phyloP scores from a whole-genome alignment of 2,888 invertebrate species.

The Cataglyphis livida region DNA sequence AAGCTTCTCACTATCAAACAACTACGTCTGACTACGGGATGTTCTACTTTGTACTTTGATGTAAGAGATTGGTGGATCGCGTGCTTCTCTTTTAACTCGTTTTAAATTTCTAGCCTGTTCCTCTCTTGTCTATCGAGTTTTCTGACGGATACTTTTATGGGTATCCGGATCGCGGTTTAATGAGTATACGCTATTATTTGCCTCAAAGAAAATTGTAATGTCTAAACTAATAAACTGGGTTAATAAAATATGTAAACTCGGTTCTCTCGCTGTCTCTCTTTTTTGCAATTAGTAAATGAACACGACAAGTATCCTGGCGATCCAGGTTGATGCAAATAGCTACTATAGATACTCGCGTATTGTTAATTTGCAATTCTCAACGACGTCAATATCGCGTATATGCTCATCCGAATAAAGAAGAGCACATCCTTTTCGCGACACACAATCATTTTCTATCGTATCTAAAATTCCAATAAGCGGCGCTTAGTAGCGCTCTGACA shows the following conservation, averaged over 20 bases:
- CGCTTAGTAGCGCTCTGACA: constrained; percentile 39
- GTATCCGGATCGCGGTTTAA: constrained; percentile 40
- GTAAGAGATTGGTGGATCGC: constrained; percentile 50
- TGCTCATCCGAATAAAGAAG: constrained; percentile 16
- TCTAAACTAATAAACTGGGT: constrained; percentile 37
- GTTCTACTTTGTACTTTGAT: constrained; percentile 50
- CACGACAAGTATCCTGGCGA: constrained; percentile 17
- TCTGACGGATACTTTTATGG: constrained; percentile 47
- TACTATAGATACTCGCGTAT: background rate
- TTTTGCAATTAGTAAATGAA: background rate
- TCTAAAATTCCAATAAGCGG: constrained; percentile 52
- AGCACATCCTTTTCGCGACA: constrained; percentile 23
- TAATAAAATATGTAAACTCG: constrained; percentile 34
- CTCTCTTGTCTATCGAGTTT: constrained; percentile 49
- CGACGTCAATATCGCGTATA: constrained; percentile 31
- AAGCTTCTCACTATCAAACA: constrained; percentile 39
- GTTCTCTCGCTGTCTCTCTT: background rate
- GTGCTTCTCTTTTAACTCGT: constrained; percentile 52
- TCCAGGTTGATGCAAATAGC: constrained; percentile 29
- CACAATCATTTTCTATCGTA: constrained; percentile 40
- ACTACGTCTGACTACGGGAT: constrained; percentile 38
- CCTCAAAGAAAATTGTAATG: constrained; percentile 42
- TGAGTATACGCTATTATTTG: constrained; percentile 47
- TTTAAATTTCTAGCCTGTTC: constrained; percentile 47
- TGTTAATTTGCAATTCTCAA: constrained; percentile 48